A percentile compares a stretch with the other conserved stretches of the same genome.
These are phyloP conservation scores for Drosophila lowei DNA, from an alignment of 1,140 invertebrate species.

Conservation along the genomic window DNA sequence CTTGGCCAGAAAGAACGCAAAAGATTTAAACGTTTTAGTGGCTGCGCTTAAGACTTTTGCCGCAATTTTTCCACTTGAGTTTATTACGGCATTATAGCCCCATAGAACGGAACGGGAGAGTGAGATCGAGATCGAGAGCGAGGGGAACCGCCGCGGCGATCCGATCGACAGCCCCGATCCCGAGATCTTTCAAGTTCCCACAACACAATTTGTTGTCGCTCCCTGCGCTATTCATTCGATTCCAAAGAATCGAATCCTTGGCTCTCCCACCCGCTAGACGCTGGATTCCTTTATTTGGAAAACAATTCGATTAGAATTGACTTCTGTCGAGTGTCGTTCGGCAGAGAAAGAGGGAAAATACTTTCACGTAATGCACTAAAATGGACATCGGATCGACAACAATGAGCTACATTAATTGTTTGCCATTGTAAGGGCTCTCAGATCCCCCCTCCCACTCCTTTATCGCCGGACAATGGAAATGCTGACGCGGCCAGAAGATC, in stretches of 20 bases:
- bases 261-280: slow-evolving; percentile 7
- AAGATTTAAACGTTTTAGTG: slow-evolving; percentile 75
- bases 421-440: slow-evolving; percentile 56
- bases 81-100: slow-evolving; percentile 63
- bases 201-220: slow-evolving; percentile 62
- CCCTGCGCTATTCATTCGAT: slow-evolving; percentile 51
- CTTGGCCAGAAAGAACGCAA: slow-evolving; percentile 56
- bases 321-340: slow-evolving; percentile 71
- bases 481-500: slow-evolving; percentile 43
- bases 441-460: neutral
- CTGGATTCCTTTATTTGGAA: slow-evolving; percentile 60
- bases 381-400: slow-evolving; percentile 51
- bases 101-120: slow-evolving; percentile 1
- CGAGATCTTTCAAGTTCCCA: no score
- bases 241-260: slow-evolving; percentile 35
- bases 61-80: slow-evolving; percentile 65
- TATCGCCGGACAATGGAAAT: slow-evolving; percentile 53
- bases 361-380: slow-evolving; percentile 62
- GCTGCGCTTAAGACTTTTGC: slow-evolving; percentile 72
- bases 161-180: no score
- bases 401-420: slow-evolving; percentile 77
- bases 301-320: slow-evolving; percentile 82
- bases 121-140: neutral
- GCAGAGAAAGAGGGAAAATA: slow-evolving; percentile 46
- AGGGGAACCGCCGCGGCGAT: no score